Percentiles rank a stretch among this genome's conserved stretches.
Evolutionary conservation across 2,888 invertebrate genomes (phyloP).

Genomic region (Polylopha cassiicola): DNA sequence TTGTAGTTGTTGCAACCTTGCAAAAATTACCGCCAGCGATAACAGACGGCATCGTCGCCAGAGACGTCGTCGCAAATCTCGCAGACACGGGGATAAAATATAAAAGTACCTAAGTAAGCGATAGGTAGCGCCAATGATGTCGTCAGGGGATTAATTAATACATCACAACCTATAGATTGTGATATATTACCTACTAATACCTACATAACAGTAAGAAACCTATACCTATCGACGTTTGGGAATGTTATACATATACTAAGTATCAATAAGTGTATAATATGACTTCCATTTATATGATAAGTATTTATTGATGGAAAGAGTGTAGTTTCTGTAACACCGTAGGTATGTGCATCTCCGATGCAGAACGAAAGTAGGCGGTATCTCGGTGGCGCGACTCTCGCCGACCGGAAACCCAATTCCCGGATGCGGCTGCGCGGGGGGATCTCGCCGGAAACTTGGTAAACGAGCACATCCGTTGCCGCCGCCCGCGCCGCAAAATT

Average conservation of each 20-base stretch:
- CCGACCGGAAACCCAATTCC: conserved; percentile 76
- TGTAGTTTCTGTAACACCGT: conserved; percentile 25
- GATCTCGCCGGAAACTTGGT: conserved; percentile 75
- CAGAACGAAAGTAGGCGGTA: conserved; percentile 71
- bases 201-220: too few relatives aligned
- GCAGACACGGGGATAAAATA: conserved; percentile 38
- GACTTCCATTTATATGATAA: too few relatives aligned
- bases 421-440: conserved; percentile 75
- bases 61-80: conserved; percentile 32
- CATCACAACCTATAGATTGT: too few relatives aligned
- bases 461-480: conserved; percentile 76
- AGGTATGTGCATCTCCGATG: conserved; percentile 42
- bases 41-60: conserved; percentile 49
- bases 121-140: too few relatives aligned
- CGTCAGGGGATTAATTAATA: too few relatives aligned
- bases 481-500: conserved; percentile 77
- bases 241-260: too few relatives aligned
- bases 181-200: too few relatives aligned
- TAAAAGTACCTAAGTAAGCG: conserved; percentile 41
- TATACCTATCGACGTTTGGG: too few relatives aligned
- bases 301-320: conserved; percentile 1
- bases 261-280: too few relatives aligned
- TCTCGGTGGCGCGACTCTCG: conserved; percentile 65
- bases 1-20: conserved; percentile 74
- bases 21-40: conserved; percentile 64